Percentiles rank a stretch among this genome's conserved stretches.
phyloP scores from a whole-genome alignment of 2,113 vertebrate genomes.

The Oncorhynchus mykiss region DNA sequence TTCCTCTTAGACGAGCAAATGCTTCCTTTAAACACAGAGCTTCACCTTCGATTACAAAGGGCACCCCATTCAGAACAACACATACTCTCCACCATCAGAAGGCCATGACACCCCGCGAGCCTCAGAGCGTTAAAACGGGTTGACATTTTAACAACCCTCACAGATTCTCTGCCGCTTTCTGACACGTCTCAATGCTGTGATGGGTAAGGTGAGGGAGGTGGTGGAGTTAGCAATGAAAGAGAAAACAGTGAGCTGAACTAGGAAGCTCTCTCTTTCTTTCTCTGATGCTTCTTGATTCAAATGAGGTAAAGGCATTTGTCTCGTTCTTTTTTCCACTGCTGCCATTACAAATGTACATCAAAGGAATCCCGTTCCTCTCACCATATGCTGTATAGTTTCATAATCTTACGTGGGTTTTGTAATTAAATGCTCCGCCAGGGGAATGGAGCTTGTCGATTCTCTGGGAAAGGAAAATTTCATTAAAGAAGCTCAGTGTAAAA shows the following conservation, averaged over 20 bases:
- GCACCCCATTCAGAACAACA: background rate
- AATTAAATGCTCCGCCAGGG: conserved; percentile 61
- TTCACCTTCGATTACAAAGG: background rate
- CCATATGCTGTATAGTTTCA: conserved; percentile 60
- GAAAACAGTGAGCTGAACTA: background rate
- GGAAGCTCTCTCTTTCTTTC: background rate
- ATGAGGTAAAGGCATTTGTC: conserved; percentile 33
- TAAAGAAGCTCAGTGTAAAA: conserved; percentile 42
- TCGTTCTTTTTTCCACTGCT: conserved; percentile 24
- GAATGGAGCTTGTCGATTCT: conserved; percentile 56
- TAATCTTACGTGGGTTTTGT: conserved; percentile 69
- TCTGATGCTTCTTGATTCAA: conserved; percentile 27
- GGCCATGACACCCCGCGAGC: background rate
- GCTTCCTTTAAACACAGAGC: background rate
- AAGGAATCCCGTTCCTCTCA: conserved; percentile 51
- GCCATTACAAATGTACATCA: conserved; percentile 62
- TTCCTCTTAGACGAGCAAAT: background rate
- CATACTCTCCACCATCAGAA: background rate
- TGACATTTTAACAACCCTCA: background rate
- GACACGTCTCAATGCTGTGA: background rate
- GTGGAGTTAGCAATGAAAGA: background rate
- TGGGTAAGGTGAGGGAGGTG: background rate
- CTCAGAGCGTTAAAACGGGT: background rate
- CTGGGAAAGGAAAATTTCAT: conserved; percentile 58
- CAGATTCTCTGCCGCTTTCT: background rate